phyloP scores from a whole-genome alignment of 2,888 invertebrate genomes.

The Camptogramma bilineatum region DNA sequence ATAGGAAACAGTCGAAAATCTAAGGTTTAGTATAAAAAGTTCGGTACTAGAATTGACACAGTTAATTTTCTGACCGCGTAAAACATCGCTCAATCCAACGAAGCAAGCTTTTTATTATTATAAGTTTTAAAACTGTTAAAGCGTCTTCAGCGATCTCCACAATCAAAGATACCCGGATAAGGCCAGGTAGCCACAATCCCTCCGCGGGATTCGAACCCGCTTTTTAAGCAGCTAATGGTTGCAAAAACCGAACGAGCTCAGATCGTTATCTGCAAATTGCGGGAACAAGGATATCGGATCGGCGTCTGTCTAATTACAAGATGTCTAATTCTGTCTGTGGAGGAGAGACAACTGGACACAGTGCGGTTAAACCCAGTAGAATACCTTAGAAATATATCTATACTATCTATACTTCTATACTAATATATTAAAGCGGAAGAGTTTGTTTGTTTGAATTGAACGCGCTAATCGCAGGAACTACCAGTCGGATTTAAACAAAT shows the following conservation, averaged over 20 bases:
- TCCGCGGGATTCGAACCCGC: slow-evolving; percentile 10
- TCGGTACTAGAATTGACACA: too few relatives aligned
- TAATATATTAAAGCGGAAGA: too few relatives aligned
- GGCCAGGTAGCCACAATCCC: background rate
- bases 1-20: too few relatives aligned
- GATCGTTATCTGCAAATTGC: slow-evolving; percentile 33
- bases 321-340: slow-evolving; percentile 41
- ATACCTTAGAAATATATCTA: background rate
- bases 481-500: too few relatives aligned
- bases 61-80: too few relatives aligned
- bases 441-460: too few relatives aligned
- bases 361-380: background rate
- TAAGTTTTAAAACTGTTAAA: too few relatives aligned
- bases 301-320: slow-evolving; percentile 45
- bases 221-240: slow-evolving; percentile 24
- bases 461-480: too few relatives aligned
- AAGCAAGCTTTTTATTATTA: too few relatives aligned
- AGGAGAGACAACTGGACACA: slow-evolving; percentile 34
- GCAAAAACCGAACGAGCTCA: slow-evolving; percentile 25
- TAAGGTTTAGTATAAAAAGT: too few relatives aligned
- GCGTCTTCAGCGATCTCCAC: background rate
- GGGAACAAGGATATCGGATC: slow-evolving; percentile 35
- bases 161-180: background rate
- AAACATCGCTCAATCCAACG: too few relatives aligned
- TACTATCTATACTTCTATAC: too few relatives aligned